Conservation (phyloP, 2,113 vertebrate species). For the Lontra canadensis region DNA sequence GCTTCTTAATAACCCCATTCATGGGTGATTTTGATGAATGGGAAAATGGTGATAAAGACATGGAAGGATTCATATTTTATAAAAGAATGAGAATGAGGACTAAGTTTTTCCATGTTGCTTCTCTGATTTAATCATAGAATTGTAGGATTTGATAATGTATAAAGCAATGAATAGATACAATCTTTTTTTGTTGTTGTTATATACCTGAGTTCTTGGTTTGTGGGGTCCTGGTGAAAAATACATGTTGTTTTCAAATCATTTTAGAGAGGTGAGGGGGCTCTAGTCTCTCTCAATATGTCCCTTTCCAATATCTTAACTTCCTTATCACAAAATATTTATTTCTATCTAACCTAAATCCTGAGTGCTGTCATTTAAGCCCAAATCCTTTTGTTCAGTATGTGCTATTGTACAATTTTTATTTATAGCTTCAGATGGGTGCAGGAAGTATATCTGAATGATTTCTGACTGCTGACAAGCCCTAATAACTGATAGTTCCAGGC, state of each 20-base stretch:
- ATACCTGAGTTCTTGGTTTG: constrained; percentile 1
- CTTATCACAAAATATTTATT: constrained; percentile 18
- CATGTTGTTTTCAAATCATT: constrained; percentile 46
- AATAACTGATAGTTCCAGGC: constrained; percentile 42
- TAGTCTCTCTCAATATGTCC: constrained; percentile 30
- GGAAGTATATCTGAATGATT: constrained; percentile 65
- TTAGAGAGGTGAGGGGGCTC: neutral
- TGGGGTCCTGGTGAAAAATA: neutral
- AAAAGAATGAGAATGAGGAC: neutral
- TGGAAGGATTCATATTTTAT: neutral
- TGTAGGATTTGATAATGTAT: neutral
- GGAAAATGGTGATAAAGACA: neutral
- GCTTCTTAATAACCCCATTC: neutral
- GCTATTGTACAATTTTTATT: constrained; percentile 48
- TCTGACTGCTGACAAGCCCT: constrained; percentile 59
- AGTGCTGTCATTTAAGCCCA: constrained; percentile 41
- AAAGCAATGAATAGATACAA: neutral
- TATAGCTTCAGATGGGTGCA: constrained; percentile 47
- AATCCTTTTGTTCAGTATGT: constrained; percentile 40
- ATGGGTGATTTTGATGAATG: neutral
- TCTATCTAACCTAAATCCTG: constrained; percentile 31
- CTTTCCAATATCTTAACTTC: constrained; percentile 47
- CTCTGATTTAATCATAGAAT: constrained; percentile 12
- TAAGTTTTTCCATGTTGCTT: neutral
- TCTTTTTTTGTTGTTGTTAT: neutral